Evolutionary conservation across 2,113 vertebrate species (phyloP).

Genomic region (Pristiophorus japonicus): DNA sequence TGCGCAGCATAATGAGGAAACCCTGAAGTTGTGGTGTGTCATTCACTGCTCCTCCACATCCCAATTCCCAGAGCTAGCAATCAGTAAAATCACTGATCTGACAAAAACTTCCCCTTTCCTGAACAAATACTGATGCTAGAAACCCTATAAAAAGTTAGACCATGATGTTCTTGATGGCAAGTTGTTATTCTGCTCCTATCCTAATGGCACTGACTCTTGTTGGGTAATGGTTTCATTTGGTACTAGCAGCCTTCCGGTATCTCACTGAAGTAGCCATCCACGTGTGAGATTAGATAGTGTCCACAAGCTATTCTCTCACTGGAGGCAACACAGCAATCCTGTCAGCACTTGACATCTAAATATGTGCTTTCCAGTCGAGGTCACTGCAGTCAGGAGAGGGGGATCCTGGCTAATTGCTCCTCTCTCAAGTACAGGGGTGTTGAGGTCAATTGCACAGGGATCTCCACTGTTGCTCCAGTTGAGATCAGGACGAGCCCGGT

Average conservation of each 20-base stretch:
- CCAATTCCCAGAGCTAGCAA: no score
- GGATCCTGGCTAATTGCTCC: not conserved
- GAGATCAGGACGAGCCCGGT: not conserved
- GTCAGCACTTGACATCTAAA: not conserved
- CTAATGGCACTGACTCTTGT: not conserved
- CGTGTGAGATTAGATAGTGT: not conserved
- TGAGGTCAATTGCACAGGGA: not conserved
- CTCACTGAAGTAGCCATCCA: not conserved
- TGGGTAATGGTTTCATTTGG: not conserved
- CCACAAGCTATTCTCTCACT: not conserved
- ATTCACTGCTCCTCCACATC: no score
- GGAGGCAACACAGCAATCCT: not conserved
- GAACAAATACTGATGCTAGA: no score
- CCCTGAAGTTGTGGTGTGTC: no score
- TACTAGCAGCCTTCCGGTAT: not conserved
- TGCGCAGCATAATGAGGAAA: no score
- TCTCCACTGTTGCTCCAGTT: not conserved
- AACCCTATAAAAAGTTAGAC: no score
- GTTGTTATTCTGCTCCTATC: not conserved
- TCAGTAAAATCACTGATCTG: no score
- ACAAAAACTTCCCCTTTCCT: no score
- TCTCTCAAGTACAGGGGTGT: not conserved
- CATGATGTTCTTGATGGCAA: not conserved
- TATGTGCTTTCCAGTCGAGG: not conserved
- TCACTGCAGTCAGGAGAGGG: not conserved